Evolutionary conservation across 35 echinoderm and acorn worm genomes (phyloP).

Genomic region (Ptychodera flava): DNA sequence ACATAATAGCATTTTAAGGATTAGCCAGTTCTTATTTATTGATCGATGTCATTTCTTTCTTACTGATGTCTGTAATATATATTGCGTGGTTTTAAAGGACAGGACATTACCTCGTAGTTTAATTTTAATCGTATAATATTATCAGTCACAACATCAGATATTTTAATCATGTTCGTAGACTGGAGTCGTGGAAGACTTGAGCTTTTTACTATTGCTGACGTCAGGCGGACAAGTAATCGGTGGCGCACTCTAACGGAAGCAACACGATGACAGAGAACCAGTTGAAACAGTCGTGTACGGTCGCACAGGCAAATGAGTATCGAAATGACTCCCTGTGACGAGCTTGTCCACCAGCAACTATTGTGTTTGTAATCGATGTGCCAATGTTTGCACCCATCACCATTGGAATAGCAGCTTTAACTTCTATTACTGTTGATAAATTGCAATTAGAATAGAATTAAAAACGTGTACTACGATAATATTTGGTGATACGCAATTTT

Average conservation of each 20-base stretch:
- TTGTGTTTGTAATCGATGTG: slow-evolving; percentile 73
- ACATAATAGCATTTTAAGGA: no score
- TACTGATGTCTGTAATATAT: no score
- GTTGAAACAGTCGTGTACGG: slow-evolving; percentile 80
- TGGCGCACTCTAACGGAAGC: slow-evolving; percentile 44
- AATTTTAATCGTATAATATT: slow-evolving; percentile 32
- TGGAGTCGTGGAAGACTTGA: slow-evolving; percentile 50
- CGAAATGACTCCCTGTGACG: slow-evolving; percentile 47
- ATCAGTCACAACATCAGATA: slow-evolving; percentile 63
- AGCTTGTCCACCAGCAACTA: slow-evolving; percentile 46
- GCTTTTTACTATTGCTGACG: slow-evolving; percentile 10
- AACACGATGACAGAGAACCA: slow-evolving; percentile 45
- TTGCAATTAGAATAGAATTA: no score
- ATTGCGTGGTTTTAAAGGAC: no score
- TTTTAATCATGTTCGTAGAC: slow-evolving; percentile 55
- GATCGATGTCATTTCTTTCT: no score
- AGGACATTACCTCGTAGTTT: slow-evolving; percentile 5
- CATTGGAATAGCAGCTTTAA: slow-evolving; percentile 53
- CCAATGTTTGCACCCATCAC: no score
- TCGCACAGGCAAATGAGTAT: slow-evolving; percentile 56
- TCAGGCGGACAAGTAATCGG: slow-evolving; percentile 47
- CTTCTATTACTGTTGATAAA: slow-evolving; percentile 48
- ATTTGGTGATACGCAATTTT: no score
- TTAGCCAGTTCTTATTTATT: no score
- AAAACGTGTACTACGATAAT: no score